Conservation (phyloP, 2,113 vertebrate species). For the Paramisgurnus dabryanus region DNA sequence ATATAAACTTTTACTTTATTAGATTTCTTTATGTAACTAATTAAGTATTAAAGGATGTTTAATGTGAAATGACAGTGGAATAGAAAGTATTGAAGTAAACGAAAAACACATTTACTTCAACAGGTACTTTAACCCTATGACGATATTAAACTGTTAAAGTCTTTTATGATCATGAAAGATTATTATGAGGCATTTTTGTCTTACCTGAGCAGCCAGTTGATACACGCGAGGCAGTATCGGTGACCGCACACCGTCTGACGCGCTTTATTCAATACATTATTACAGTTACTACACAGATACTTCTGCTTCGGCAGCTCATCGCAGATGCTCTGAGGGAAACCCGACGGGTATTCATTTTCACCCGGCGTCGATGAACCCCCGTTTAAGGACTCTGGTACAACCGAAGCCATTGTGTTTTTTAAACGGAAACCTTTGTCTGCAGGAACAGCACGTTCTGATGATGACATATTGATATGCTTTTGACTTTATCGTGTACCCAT, state of each 20-base stretch:
- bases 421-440: background rate
- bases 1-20: no score
- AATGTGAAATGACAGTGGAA: no score
- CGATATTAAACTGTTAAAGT: no score
- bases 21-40: no score
- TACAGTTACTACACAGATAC: constrained; percentile 75
- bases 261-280: constrained; percentile 72
- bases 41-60: no score
- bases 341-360: constrained; percentile 79
- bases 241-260: constrained; percentile 72
- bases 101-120: no score
- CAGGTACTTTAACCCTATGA: no score
- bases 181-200: constrained; percentile 32
- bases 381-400: constrained; percentile 26
- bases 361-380: constrained; percentile 62
- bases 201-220: constrained; percentile 77
- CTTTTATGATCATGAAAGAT: background rate
- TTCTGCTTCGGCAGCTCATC: constrained; percentile 69
- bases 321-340: constrained; percentile 72
- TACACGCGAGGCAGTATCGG: constrained; percentile 73
- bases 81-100: no score
- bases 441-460: background rate
- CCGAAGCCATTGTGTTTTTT: constrained; percentile 66
- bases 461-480: constrained; percentile 15
- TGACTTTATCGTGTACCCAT: background rate